phyloP scores from a whole-genome alignment of 2,113 vertebrate genomes.

The Numenius arquata region DNA sequence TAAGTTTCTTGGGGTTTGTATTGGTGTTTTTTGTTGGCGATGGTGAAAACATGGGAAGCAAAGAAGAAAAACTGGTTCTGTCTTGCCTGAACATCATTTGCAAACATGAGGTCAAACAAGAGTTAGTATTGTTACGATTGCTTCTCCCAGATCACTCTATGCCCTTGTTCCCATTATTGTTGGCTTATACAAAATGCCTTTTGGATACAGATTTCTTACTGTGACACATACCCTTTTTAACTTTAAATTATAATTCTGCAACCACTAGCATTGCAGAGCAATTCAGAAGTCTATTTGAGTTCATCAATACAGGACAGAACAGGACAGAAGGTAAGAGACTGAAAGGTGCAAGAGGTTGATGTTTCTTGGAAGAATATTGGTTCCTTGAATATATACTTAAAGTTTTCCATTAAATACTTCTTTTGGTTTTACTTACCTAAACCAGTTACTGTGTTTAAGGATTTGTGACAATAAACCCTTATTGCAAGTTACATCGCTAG shows the following conservation, averaged over 20 bases:
- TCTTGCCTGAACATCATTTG: background rate
- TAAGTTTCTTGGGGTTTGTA: background rate
- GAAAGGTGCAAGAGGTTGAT: background rate
- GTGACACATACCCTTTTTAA: background rate
- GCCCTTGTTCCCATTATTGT: background rate
- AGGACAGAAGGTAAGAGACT: background rate
- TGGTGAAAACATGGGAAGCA: background rate
- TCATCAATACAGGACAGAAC: background rate
- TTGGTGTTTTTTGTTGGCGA: fast-evolving
- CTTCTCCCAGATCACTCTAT: background rate
- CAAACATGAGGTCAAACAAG: background rate
- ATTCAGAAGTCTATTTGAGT: background rate
- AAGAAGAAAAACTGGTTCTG: background rate
- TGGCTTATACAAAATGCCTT: background rate
- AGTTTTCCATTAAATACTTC: background rate
- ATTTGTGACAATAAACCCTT: background rate
- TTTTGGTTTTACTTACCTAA: background rate
- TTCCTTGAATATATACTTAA: background rate
- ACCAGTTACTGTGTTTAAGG: background rate
- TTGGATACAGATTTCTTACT: background rate
- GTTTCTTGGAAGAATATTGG: background rate
- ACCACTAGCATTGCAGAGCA: background rate
- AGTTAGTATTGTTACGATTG: background rate
- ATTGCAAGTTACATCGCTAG: background rate
- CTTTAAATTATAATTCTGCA: background rate